Percentiles rank a stretch among this genome's conserved stretches.
These are phyloP conservation scores for Eretmocerus hayati DNA, from an alignment of 2,888 invertebrate species.

Conservation along the genomic window DNA sequence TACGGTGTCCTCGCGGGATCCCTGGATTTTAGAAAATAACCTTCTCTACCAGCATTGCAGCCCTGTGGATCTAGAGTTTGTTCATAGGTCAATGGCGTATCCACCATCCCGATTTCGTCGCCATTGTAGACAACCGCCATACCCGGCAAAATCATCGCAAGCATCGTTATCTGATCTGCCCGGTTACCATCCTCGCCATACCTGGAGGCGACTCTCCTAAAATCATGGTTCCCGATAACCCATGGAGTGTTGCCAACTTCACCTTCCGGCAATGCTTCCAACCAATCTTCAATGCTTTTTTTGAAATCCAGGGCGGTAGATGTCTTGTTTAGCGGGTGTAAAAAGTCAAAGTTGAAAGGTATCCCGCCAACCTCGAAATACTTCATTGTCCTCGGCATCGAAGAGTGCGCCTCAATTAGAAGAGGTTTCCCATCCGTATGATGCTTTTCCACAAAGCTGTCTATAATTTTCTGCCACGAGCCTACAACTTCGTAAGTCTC, in stretches of 20 bases:
- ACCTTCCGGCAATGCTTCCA: constrained; percentile 54
- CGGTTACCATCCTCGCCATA: constrained; percentile 43
- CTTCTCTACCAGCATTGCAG: constrained; percentile 54
- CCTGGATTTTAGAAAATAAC: constrained; percentile 47
- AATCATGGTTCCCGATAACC: too few species aligned
- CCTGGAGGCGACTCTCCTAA: constrained; percentile 46
- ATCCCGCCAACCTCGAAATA: constrained; percentile 40
- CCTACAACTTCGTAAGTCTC: constrained; percentile 45
- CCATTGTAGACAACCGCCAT: too few species aligned
- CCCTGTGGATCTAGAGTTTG: constrained; percentile 62
- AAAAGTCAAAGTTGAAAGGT: constrained; percentile 62
- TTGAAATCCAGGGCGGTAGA: constrained; percentile 50
- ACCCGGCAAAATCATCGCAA: constrained; percentile 59
- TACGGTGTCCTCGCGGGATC: constrained; percentile 48
- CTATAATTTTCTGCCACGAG: constrained; percentile 53
- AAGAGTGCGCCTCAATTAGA: constrained; percentile 58
- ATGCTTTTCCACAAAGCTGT: constrained; percentile 49
- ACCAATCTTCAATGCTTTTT: constrained; percentile 54
- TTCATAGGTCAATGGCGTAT: too few species aligned
- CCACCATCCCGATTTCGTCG: too few species aligned
- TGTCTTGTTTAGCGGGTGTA: constrained; percentile 47
- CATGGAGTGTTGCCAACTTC: constrained; percentile 35
- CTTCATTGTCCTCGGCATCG: constrained; percentile 48
- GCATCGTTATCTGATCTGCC: constrained; percentile 52
- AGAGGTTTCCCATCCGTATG: constrained; percentile 48